Percentiles rank a stretch among this genome's conserved stretches.
Conservation (phyloP, 35 echinoderm and acorn worm species). For the Apostichopus parvimensis region DNA sequence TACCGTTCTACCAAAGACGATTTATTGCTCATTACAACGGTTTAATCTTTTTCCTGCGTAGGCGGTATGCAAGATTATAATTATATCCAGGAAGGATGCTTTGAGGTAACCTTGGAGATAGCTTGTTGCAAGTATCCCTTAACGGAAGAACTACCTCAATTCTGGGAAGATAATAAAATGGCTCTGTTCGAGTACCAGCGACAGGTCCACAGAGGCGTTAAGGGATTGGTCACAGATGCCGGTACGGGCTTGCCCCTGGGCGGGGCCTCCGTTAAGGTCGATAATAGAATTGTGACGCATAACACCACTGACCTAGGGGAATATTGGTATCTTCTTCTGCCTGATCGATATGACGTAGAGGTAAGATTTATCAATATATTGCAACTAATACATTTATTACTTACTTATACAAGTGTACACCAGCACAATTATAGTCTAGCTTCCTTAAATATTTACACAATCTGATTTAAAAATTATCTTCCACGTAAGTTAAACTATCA, state of each 20-base stretch:
- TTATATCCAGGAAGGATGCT: slow-evolving; percentile 72
- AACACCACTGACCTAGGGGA: slow-evolving; percentile 68
- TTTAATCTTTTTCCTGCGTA: neutral
- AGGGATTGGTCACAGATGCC: slow-evolving; percentile 64
- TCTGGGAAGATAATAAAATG: slow-evolving; percentile 73
- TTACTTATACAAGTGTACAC: neutral
- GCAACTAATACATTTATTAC: no score
- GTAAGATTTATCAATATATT: slow-evolving; percentile 16
- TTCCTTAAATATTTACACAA: neutral
- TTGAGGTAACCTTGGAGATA: slow-evolving; percentile 81
- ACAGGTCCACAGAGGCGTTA: slow-evolving; percentile 87
- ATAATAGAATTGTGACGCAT: slow-evolving; percentile 42
- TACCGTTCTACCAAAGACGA: neutral
- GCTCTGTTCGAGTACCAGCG: slow-evolving; percentile 72
- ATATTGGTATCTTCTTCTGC: slow-evolving; percentile 83
- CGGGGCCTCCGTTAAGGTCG: slow-evolving; percentile 64
- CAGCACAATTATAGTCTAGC: neutral
- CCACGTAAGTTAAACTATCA: no score
- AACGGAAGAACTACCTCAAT: slow-evolving; percentile 18
- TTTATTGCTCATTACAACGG: no score
- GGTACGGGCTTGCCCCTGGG: neutral
- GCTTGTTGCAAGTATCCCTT: slow-evolving; percentile 84
- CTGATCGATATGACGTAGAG: slow-evolving; percentile 67
- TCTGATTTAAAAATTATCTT: neutral
- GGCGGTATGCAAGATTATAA: slow-evolving; percentile 96